Conservation (phyloP, 1,140 invertebrate genomes). For the Holcopasites calliopsidis region DNA sequence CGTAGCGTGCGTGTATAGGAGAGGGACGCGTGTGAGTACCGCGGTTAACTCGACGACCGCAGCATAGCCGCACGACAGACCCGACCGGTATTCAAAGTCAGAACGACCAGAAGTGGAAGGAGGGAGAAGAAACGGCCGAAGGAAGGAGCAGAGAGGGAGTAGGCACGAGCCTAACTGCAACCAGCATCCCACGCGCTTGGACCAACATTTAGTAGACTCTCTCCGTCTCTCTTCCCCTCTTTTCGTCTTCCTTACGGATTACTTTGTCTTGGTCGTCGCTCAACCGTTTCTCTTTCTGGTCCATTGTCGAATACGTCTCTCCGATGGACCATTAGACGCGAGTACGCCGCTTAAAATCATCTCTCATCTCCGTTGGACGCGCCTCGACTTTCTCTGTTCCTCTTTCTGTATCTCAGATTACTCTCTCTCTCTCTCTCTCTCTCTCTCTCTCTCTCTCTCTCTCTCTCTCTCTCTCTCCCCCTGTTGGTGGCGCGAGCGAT, state of each 20-base stretch:
- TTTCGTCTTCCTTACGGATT: neutral
- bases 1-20: constrained; percentile 7
- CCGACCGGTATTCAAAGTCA: constrained; percentile 77
- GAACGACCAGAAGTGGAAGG: constrained; percentile 55
- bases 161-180: constrained; percentile 78
- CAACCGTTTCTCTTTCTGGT: constrained; percentile 6
- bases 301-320: constrained; percentile 44
- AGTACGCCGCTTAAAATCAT: constrained; percentile 43
- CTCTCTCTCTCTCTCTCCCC: neutral
- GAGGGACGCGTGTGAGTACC: constrained; percentile 26
- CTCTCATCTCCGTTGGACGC: constrained; percentile 19
- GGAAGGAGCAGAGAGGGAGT: constrained; percentile 60
- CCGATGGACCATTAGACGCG: constrained; percentile 44
- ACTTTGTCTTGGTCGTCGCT: constrained; percentile 1
- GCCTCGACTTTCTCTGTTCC: neutral
- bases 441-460: neutral
- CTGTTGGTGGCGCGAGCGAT: neutral
- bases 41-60: constrained; percentile 53
- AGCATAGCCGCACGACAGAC: constrained; percentile 67
- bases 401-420: neutral
- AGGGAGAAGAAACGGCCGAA: constrained; percentile 32
- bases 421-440: neutral
- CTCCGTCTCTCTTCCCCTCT: constrained; percentile 45
- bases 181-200: constrained; percentile 74
- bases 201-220: constrained; percentile 68